Evolutionary conservation across 2,113 vertebrate genomes (phyloP).

Genomic region (Prietella phreatophila): DNA sequence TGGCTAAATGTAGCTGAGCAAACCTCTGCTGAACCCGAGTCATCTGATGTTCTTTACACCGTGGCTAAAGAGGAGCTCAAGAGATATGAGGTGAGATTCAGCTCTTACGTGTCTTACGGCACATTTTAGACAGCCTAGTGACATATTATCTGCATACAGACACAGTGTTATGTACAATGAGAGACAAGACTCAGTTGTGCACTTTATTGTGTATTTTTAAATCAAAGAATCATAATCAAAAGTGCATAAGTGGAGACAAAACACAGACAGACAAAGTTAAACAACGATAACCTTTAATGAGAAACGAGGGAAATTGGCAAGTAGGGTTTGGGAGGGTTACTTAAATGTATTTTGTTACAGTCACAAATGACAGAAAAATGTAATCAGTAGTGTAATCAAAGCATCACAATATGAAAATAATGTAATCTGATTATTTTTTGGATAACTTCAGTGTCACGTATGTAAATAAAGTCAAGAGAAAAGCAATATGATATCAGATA

Average conservation of each 20-base stretch:
- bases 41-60: conserved; percentile 83
- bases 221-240: neutral
- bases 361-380: too few relatives aligned
- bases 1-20: conserved; percentile 86
- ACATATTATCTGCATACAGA: neutral
- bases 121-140: neutral
- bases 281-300: neutral
- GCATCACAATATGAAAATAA: too few relatives aligned
- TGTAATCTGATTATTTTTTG: too few relatives aligned
- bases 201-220: neutral
- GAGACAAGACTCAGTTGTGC: neutral
- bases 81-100: conserved; percentile 84
- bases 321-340: too few relatives aligned
- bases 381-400: too few relatives aligned
- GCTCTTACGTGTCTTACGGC: neutral
- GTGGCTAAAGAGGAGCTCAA: conserved; percentile 91
- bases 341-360: too few relatives aligned
- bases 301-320: neutral
- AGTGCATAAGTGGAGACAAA: neutral
- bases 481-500: too few relatives aligned
- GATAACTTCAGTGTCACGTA: too few relatives aligned
- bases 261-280: neutral
- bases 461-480: too few relatives aligned
- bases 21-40: conserved; percentile 81
- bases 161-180: too few relatives aligned